These are phyloP conservation scores for Drosophila ohnishii DNA, from an alignment of 1,140 invertebrate species.

Conservation along the genomic window DNA sequence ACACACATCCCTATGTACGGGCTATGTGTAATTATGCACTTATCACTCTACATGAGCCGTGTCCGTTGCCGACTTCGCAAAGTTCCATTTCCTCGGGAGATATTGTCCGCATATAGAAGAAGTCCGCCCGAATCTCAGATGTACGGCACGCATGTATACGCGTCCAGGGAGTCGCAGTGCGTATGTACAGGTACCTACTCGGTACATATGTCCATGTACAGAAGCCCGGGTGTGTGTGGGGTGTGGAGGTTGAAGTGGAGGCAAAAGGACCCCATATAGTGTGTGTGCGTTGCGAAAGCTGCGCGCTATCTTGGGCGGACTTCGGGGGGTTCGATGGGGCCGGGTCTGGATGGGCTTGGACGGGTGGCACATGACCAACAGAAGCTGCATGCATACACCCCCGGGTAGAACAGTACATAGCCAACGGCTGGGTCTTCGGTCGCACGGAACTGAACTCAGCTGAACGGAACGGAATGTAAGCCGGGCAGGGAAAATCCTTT, in stretches of 20 bases:
- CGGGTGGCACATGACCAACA: constrained; percentile 71
- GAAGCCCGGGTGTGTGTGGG: constrained; percentile 48
- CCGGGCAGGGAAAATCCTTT: constrained; percentile 79
- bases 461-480: constrained; percentile 71
- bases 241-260: constrained; percentile 36
- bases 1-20: constrained; percentile 25
- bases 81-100: constrained; percentile 73
- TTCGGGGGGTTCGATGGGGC: constrained; percentile 14
- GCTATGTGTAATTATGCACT: constrained; percentile 51
- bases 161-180: constrained; percentile 50
- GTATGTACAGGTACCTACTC: constrained; percentile 51
- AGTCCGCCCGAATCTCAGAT: constrained; percentile 48
- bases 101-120: constrained; percentile 53
- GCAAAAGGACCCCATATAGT: constrained; percentile 23
- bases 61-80: constrained; percentile 51
- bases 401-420: constrained; percentile 83
- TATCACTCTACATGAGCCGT: constrained; percentile 42
- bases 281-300: constrained; percentile 55
- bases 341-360: background rate
- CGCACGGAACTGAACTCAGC: constrained; percentile 58
- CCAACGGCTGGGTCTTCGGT: constrained; percentile 82
- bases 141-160: constrained; percentile 55
- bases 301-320: constrained; percentile 70
- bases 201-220: constrained; percentile 40
- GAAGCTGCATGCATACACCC: constrained; percentile 82